phyloP scores from a whole-genome alignment of 2,888 invertebrate genomes.

The Tromatobia lineatoria region DNA sequence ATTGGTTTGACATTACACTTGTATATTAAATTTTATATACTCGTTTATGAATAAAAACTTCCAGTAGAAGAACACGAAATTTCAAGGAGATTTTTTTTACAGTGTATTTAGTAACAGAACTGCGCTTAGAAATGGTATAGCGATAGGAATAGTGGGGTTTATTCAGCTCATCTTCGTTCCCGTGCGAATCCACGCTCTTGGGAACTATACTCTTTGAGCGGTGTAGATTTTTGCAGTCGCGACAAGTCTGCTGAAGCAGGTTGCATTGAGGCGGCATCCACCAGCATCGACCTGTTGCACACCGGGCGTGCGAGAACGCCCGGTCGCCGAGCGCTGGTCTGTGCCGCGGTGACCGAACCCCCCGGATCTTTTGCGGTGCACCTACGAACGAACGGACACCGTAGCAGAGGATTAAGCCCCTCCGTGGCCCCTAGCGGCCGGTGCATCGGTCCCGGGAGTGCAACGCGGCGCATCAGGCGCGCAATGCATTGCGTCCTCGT shows the following conservation, averaged over 20 bases:
- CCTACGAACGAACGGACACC: slow-evolving; percentile 39
- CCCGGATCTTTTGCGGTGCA: slow-evolving; percentile 61
- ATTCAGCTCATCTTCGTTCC: slow-evolving; percentile 15
- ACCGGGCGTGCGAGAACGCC: slow-evolving; percentile 47
- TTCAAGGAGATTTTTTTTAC: no score
- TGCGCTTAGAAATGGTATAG: neutral
- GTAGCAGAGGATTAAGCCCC: slow-evolving; percentile 62
- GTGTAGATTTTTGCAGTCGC: slow-evolving; percentile 44
- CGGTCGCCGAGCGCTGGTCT: slow-evolving; percentile 40
- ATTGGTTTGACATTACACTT: no score
- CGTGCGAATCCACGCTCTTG: slow-evolving; percentile 24
- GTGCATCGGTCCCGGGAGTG: slow-evolving; percentile 67
- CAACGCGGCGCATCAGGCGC: slow-evolving; percentile 62
- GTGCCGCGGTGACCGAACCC: slow-evolving; percentile 79
- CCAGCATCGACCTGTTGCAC: slow-evolving; percentile 49
- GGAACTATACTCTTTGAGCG: slow-evolving; percentile 13
- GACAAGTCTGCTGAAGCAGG: slow-evolving; percentile 41
- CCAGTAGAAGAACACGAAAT: no score
- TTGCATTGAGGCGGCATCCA: slow-evolving; percentile 43
- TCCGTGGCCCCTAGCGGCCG: slow-evolving; percentile 69
- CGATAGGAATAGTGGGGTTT: neutral
- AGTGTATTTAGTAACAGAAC: neutral
- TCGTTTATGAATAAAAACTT: no score
- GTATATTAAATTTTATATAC: no score
- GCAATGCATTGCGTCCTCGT: slow-evolving; percentile 82